Percentiles rank a stretch among this genome's conserved stretches.
These are phyloP conservation scores for Stegodyphus mimosarum DNA, from an alignment of 1,140 invertebrate species.

Conservation along the genomic window DNA sequence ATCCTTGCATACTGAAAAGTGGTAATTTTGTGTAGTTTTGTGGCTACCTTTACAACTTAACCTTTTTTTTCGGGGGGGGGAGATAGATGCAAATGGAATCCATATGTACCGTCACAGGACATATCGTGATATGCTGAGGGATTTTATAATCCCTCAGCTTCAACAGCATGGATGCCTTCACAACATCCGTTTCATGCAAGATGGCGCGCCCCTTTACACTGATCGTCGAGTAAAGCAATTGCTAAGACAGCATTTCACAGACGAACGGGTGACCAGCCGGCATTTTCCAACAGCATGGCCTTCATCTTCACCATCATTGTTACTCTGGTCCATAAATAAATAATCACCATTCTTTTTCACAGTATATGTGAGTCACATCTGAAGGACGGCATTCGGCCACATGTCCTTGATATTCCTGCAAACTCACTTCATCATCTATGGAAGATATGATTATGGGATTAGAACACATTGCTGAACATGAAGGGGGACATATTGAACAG, in stretches of 20 bases:
- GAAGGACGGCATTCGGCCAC: neutral
- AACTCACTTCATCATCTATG: neutral
- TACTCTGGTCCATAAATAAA: no score
- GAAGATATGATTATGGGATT: neutral
- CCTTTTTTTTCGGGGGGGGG: neutral
- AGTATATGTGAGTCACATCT: neutral
- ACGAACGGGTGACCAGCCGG: neutral
- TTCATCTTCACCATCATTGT: no score
- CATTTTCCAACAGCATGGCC: no score
- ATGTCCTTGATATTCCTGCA: neutral
- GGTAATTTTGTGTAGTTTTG: neutral
- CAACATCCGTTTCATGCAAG: neutral
- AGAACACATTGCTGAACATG: neutral
- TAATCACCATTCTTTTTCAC: no score
- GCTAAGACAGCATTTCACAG: neutral
- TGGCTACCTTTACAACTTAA: neutral
- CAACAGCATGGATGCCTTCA: neutral
- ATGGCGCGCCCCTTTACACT: neutral
- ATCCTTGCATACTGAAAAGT: neutral
- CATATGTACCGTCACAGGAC: neutral
- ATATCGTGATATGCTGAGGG: neutral
- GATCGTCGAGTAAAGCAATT: neutral
- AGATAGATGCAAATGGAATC: neutral
- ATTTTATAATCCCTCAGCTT: neutral
- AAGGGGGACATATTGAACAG: neutral